These are phyloP conservation scores for Chrosomus eos DNA, from an alignment of 2,797 vertebrate species.

Conservation along the genomic window DNA sequence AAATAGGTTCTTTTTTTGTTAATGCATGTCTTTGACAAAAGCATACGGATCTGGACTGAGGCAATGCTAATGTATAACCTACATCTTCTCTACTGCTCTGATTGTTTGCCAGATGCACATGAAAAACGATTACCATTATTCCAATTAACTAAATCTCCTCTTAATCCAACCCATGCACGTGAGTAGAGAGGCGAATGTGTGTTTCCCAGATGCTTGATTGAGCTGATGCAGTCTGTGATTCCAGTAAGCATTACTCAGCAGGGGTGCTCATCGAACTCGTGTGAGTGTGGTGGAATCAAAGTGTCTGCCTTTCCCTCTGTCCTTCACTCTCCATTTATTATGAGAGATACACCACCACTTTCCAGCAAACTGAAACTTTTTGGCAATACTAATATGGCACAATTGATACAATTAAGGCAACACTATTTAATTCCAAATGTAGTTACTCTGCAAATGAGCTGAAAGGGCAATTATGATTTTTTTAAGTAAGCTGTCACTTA, in stretches of 20 bases:
- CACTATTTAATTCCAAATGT: not conserved
- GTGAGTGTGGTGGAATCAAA: not conserved
- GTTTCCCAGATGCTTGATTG: constrained; percentile 13
- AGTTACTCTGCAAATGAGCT: not conserved
- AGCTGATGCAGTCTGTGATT: constrained; percentile 25
- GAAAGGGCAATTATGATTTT: not conserved
- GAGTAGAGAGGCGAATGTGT: constrained; percentile 33
- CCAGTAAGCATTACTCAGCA: constrained; percentile 26
- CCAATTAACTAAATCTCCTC: constrained; percentile 43
- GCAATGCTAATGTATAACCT: constrained; percentile 38
- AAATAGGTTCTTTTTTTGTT: constrained; percentile 25
- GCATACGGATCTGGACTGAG: constrained; percentile 18
- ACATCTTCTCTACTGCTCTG: not conserved
- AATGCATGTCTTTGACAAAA: constrained; percentile 25
- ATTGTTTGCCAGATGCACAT: constrained; percentile 19
- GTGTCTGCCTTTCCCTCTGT: not conserved
- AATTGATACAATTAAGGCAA: not conserved
- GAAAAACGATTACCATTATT: constrained; percentile 27
- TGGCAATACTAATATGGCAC: not conserved
- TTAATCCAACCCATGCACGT: constrained; percentile 45
- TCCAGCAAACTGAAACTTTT: not conserved
- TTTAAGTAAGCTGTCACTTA: not conserved
- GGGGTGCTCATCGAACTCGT: constrained; percentile 5
- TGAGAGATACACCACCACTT: not conserved
- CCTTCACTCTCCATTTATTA: not conserved